A percentile compares a stretch with the other conserved stretches of the same genome.
Conservation (phyloP, 2,888 invertebrate genomes). For the Trissolcus brochymenae region DNA sequence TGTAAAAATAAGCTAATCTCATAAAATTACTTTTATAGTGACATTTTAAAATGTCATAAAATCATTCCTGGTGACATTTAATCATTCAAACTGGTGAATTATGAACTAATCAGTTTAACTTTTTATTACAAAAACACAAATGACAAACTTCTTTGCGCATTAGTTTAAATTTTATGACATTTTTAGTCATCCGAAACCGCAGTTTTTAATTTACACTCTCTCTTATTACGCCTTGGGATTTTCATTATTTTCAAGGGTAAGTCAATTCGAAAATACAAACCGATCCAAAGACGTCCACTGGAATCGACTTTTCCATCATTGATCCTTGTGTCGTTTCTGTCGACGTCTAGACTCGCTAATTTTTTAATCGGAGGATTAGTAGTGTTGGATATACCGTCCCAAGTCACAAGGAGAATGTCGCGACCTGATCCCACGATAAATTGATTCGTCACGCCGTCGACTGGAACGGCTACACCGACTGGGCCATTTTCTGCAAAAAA, state of each 20-base stretch:
- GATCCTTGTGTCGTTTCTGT: slow-evolving; percentile 77
- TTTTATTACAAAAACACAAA: too few species aligned
- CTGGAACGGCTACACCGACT: slow-evolving; percentile 76
- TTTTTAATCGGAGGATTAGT: slow-evolving; percentile 54
- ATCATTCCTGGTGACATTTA: too few species aligned
- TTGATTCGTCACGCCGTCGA: slow-evolving; percentile 70
- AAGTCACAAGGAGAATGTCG: slow-evolving; percentile 76
- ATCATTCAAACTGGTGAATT: too few species aligned
- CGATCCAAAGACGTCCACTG: slow-evolving; percentile 81
- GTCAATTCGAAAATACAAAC: slow-evolving; percentile 12
- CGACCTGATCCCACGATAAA: slow-evolving; percentile 75
- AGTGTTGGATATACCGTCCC: slow-evolving; percentile 74
- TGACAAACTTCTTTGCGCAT: too few species aligned
- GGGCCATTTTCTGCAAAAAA: slow-evolving; percentile 77
- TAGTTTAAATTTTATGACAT: too few species aligned
- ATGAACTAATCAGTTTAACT: too few species aligned
- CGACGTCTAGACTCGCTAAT: slow-evolving; percentile 75
- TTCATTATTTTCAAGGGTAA: neutral
- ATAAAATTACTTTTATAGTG: too few species aligned
- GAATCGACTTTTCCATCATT: slow-evolving; percentile 85
- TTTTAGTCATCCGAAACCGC: too few species aligned
- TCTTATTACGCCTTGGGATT: too few species aligned
- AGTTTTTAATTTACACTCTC: too few species aligned
- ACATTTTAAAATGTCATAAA: too few species aligned
- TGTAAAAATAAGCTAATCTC: too few species aligned